Evolutionary conservation across 2,797 vertebrate species (phyloP).

Genomic region (Urocyon cinereoargenteus): DNA sequence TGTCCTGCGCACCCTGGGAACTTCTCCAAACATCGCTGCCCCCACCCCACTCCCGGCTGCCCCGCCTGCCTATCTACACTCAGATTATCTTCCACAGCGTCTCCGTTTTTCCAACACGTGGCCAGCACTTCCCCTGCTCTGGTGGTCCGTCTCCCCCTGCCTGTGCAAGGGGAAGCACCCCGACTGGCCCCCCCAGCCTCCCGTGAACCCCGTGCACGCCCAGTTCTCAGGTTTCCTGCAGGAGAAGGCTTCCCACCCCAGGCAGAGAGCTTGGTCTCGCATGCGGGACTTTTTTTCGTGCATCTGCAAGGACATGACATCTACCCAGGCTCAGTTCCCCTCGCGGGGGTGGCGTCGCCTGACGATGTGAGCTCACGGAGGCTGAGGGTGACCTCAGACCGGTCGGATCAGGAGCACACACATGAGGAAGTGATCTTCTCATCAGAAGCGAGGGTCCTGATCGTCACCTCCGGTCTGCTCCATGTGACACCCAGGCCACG

Average conservation of each 20-base stretch:
- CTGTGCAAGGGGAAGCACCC: neutral
- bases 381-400: neutral
- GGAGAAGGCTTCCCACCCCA: neutral
- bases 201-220: rapidly evolving
- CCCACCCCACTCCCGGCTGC: neutral
- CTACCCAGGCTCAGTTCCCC: neutral
- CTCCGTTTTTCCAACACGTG: neutral
- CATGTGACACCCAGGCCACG: neutral
- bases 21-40: neutral
- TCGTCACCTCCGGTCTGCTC: neutral
- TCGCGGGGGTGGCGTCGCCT: neutral
- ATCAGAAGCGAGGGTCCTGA: neutral
- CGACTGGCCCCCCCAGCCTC: neutral
- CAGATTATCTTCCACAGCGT: neutral
- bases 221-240: neutral
- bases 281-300: neutral
- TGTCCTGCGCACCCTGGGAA: neutral
- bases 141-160: neutral
- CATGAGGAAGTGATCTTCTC: neutral
- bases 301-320: neutral
- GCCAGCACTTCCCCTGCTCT: neutral
- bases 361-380: neutral
- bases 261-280: no score
- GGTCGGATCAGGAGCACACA: neutral
- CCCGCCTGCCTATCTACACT: neutral